A percentile compares a stretch with the other conserved stretches of the same genome.
Conservation (phyloP, 1,140 invertebrate species). For the Trichogramma pretiosum region DNA sequence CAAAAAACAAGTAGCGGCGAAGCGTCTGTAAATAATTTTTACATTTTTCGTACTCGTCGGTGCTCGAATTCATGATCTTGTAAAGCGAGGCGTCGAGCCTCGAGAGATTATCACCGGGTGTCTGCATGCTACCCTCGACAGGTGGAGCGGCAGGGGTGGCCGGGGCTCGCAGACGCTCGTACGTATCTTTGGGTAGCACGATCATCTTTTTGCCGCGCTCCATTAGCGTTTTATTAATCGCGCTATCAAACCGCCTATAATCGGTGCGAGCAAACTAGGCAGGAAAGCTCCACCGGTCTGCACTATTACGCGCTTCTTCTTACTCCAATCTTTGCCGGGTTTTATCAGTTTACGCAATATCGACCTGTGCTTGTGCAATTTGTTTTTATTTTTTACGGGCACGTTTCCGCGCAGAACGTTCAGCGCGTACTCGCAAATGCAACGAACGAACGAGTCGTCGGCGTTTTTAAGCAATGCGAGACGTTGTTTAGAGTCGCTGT, state of each 20-base stretch:
- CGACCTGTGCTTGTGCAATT: not conserved
- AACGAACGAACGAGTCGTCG: slow-evolving; percentile 13
- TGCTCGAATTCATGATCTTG: slow-evolving; percentile 11
- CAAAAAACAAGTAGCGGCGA: slow-evolving; percentile 6
- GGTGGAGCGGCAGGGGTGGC: not conserved
- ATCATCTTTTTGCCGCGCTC: slow-evolving; percentile 18
- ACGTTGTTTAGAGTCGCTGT: slow-evolving; percentile 11
- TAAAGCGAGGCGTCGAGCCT: slow-evolving; percentile 14
- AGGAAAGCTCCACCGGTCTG: slow-evolving; percentile 6
- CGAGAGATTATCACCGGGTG: slow-evolving; percentile 8
- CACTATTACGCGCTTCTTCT: slow-evolving; percentile 2
- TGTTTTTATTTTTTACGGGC: not conserved
- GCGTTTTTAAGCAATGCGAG: slow-evolving; percentile 12
- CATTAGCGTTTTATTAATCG: slow-evolving; percentile 10
- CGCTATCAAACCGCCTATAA: not conserved
- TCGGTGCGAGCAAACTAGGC: slow-evolving; percentile 3
- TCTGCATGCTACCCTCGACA: slow-evolving; percentile 13
- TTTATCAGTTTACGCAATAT: not conserved
- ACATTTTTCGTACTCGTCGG: slow-evolving; percentile 9
- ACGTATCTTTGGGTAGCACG: slow-evolving; percentile 8
- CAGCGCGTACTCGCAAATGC: slow-evolving; percentile 21
- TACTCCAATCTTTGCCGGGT: not conserved
- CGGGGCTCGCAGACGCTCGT: too few relatives aligned
- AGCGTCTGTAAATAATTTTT: slow-evolving; percentile 8
- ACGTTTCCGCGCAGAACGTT: slow-evolving; percentile 16